phyloP scores from a whole-genome alignment of 2,888 invertebrate species.

The Monochamus alternatus region DNA sequence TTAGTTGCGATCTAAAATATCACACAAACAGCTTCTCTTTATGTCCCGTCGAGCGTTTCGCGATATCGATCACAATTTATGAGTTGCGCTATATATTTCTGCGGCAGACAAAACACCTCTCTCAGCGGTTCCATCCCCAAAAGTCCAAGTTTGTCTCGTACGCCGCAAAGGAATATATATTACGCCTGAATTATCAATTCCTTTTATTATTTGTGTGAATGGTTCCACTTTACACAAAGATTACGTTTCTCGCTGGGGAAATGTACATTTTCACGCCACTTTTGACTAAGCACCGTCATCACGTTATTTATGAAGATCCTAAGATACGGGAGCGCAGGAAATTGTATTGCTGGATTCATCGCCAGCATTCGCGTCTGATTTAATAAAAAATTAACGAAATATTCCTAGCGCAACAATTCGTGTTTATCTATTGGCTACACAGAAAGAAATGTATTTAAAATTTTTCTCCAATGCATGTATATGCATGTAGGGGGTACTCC shows the following conservation, averaged over 20 bases:
- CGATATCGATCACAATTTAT: conserved; percentile 12
- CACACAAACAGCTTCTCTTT: conserved; percentile 8
- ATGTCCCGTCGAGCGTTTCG: not conserved
- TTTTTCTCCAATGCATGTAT: too few species aligned
- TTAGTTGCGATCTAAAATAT: not conserved
- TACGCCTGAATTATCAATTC: conserved; percentile 10
- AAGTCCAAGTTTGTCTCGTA: not conserved
- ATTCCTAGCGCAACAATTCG: too few species aligned
- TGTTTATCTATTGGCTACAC: too few species aligned
- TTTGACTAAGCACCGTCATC: not conserved
- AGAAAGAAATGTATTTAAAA: too few species aligned
- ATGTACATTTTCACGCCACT: conserved; percentile 4
- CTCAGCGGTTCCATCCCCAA: not conserved
- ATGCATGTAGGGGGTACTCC: too few species aligned
- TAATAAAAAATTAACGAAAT: too few species aligned
- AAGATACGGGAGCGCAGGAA: not conserved
- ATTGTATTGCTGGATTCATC: not conserved
- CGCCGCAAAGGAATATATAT: conserved; percentile 6
- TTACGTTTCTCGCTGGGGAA: conserved; percentile 5
- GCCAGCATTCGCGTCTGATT: not conserved
- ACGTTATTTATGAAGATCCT: conserved; percentile 8
- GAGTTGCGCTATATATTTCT: conserved; percentile 18
- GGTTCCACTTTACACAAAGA: conserved; percentile 14
- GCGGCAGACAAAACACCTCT: conserved; percentile 7
- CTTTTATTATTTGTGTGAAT: conserved; percentile 15